phyloP scores from a whole-genome alignment of 2,888 invertebrate genomes.

The Macrophya annulata region DNA sequence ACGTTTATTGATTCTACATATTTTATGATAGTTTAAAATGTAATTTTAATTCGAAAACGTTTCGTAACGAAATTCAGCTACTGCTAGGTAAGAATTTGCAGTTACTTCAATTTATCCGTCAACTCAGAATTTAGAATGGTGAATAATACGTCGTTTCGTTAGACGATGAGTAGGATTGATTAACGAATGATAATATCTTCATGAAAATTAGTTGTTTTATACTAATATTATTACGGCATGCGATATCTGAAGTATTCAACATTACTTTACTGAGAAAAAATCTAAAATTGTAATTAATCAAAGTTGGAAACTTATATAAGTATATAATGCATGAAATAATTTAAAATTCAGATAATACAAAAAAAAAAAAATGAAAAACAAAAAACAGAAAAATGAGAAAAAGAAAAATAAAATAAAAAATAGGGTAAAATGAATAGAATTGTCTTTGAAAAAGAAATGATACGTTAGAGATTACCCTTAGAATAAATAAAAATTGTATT shows the following conservation, averaged over 20 bases:
- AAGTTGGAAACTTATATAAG: background rate
- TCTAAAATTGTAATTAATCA: conserved; percentile 20
- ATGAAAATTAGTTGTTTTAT: conserved; percentile 8
- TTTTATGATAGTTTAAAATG: conserved; percentile 39
- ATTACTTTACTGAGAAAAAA: background rate
- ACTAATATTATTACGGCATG: conserved; percentile 28
- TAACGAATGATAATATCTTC: background rate
- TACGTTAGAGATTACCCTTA: conserved; percentile 18
- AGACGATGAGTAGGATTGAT: conserved; percentile 3
- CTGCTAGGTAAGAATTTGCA: conserved; percentile 31
- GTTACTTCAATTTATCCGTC: conserved; percentile 23
- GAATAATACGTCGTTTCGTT: conserved; percentile 16
- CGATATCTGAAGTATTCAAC: conserved; percentile 29
- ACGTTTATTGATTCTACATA: conserved; percentile 26
- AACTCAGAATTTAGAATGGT: conserved; percentile 1
- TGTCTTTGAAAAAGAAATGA: conserved; percentile 22
- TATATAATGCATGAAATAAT: conserved; percentile 45
- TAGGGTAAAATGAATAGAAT: background rate
- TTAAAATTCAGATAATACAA: background rate
- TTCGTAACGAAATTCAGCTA: background rate
- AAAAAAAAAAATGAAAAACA: background rate
- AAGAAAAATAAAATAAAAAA: background rate
- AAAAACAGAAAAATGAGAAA: background rate
- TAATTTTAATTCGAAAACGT: too few relatives aligned
- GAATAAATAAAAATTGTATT: conserved; percentile 56